Percentiles rank a stretch among this genome's conserved stretches.
Evolutionary conservation across 2,797 vertebrate species (phyloP).

Genomic region (Argentina silus): DNA sequence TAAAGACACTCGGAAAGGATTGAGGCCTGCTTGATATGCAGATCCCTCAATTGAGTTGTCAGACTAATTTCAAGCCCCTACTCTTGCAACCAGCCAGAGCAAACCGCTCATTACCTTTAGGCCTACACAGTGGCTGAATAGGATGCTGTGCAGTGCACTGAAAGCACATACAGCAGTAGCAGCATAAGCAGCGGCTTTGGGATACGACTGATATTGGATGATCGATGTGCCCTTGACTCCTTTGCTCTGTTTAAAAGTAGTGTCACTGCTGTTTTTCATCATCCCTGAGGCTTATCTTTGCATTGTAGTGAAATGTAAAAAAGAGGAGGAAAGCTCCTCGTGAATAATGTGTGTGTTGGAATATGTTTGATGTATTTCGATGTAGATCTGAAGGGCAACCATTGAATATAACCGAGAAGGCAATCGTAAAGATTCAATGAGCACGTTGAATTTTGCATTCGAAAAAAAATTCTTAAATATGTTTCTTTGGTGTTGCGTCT

Average conservation of each 20-base stretch:
- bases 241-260: slow-evolving; percentile 1
- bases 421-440: neutral
- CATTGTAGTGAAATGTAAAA: slow-evolving; percentile 54
- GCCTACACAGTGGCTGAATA: slow-evolving; percentile 8
- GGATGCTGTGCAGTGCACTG: slow-evolving; percentile 10
- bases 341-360: neutral
- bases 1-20: slow-evolving; percentile 16
- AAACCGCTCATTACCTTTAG: slow-evolving; percentile 15
- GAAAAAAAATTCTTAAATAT: neutral
- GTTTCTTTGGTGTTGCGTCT: neutral
- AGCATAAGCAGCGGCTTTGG: neutral
- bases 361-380: neutral
- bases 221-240: slow-evolving; percentile 29
- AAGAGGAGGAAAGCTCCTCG: neutral
- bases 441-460: neutral
- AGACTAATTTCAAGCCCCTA: slow-evolving; percentile 27
- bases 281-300: slow-evolving; percentile 54
- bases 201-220: neutral
- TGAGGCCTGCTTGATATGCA: slow-evolving; percentile 28
- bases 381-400: neutral
- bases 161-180: neutral
- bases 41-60: slow-evolving; percentile 23
- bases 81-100: slow-evolving; percentile 11
- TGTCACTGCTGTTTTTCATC: slow-evolving; percentile 36
- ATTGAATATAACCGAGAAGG: neutral